Evolutionary conservation across 2,888 invertebrate genomes (phyloP), one percentile per base, ranked within the genome.

Genomic region (Drosophila anceps): DNA sequence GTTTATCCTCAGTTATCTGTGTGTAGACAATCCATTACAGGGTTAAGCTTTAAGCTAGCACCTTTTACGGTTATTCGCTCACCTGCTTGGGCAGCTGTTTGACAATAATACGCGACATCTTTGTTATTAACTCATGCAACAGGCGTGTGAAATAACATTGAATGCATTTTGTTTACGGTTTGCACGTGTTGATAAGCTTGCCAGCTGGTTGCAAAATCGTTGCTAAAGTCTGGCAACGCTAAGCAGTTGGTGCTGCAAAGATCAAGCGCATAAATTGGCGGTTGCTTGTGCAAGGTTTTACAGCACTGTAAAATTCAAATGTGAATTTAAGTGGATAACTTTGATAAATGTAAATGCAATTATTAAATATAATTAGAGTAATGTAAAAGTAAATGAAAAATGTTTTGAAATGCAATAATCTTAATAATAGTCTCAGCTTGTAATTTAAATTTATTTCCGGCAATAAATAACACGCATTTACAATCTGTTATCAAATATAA

Each of bases 1-100:
- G 92, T 91, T 96, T 96, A 1, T 96, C 95, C 75, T 96, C 96
- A 15, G 96, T 96, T 76, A 97, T 95, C 98, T 98, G 90, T n/a
- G 92, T 15, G 7, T 1, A 10, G n/a, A 8, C 4, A 5, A 5
- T 2, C 4, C 4, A 37, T 15, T 33, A 18, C 7, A 29, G 10
- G 13, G 18, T 6, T 31, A 5, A 20, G 4, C 13, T 29, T 15
- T 6, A 41, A 20, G 15, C 37, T 1, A 0, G 6, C 27, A 15
- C 27, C 7, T n/a, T 50, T 39, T n/a, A 31, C 1, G 6, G 8
- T 1, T 20, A 1, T 9, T 7, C 73, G 94, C 95, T 94, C 93
- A 98, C 98, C 91, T 95, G 95, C 93, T 96, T 97, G 0, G 98
- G 98, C 71, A 98, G 94, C 94, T 98, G 97, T 93, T 98, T 98